These are phyloP conservation scores for Xenopus laevis DNA, from an alignment of 2,113 vertebrate genomes.

Conservation along the genomic window DNA sequence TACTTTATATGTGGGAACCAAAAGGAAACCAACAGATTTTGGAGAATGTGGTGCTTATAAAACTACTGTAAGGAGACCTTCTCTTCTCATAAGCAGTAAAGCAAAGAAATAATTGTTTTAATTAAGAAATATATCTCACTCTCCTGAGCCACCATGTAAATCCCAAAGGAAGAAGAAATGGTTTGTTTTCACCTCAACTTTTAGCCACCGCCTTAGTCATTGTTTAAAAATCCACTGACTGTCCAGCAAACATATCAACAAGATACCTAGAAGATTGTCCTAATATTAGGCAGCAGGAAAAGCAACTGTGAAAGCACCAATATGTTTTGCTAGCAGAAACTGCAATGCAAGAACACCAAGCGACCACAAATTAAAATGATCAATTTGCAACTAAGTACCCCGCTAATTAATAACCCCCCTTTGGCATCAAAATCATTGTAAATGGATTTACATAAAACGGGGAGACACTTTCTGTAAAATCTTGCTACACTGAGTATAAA, in stretches of 20 bases:
- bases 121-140: conserved; percentile 46
- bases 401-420: background rate
- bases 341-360: background rate
- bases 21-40: conserved; percentile 41
- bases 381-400: background rate
- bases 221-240: conserved; percentile 6
- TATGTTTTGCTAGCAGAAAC: background rate
- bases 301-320: background rate
- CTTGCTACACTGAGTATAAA: conserved; percentile 31
- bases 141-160: conserved; percentile 44
- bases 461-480: conserved; percentile 44
- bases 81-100: conserved; percentile 15
- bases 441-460: conserved; percentile 14
- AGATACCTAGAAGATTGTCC: conserved; percentile 18
- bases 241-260: background rate
- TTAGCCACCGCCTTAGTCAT: conserved; percentile 43
- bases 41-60: conserved; percentile 63
- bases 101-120: conserved; percentile 37
- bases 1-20: conserved; percentile 47
- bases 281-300: background rate
- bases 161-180: conserved; percentile 48
- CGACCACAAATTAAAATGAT: background rate
- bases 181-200: conserved; percentile 57
- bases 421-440: conserved; percentile 21
- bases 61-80: conserved; percentile 47